A percentile compares a stretch with the other conserved stretches of the same genome.
Conservation (phyloP, 2,888 invertebrate species). For the Flabesymbios commensalis region DNA sequence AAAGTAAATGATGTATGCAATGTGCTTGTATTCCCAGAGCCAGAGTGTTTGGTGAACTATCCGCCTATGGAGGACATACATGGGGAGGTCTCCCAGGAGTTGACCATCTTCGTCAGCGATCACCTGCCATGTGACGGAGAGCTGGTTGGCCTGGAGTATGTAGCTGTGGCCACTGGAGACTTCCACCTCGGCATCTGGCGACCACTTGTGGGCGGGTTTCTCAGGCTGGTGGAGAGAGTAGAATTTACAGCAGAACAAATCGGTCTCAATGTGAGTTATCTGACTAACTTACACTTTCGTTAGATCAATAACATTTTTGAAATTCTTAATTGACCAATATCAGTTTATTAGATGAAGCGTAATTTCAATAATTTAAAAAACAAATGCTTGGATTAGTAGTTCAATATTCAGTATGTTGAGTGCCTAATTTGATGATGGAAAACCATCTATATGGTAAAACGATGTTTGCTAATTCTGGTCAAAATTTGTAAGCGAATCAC, state of each 20-base stretch:
- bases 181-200: conserved; percentile 17
- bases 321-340: too few species aligned
- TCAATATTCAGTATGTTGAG: too few species aligned
- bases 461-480: too few species aligned
- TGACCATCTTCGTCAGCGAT: neutral
- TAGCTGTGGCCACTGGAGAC: neutral
- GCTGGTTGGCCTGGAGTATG: neutral
- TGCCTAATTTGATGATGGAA: too few species aligned
- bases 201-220: neutral
- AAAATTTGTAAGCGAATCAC: too few species aligned
- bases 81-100: too few species aligned
- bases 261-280: neutral
- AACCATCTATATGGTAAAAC: too few species aligned
- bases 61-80: neutral
- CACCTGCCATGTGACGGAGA: neutral
- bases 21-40: neutral
- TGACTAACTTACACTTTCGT: neutral
- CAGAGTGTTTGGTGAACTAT: neutral
- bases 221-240: neutral
- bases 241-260: neutral
- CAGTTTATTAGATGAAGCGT: too few species aligned
- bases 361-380: too few species aligned
- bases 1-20: neutral
- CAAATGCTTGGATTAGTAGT: too few species aligned
- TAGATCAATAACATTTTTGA: neutral